Evolutionary conservation across 2,888 invertebrate genomes (phyloP).

Genomic region (Carabus problematicus): DNA sequence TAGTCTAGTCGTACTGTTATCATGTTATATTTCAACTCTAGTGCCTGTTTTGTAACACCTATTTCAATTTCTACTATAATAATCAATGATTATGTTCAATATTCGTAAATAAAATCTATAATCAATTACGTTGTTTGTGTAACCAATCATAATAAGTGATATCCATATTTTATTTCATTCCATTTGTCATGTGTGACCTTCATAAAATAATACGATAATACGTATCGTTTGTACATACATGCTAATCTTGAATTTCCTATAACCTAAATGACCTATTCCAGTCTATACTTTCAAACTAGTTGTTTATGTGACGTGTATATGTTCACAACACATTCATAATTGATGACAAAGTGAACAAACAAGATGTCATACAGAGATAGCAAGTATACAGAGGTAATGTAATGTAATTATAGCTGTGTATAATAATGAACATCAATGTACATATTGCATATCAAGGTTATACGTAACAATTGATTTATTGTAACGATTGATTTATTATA

Average conservation of each 20-base stretch:
- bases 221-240: neutral
- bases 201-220: neutral
- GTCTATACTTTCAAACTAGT: neutral
- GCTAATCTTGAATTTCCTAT: too few relatives aligned
- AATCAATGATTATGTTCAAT: slow-evolving; percentile 5
- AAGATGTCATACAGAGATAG: slow-evolving; percentile 29
- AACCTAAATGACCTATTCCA: too few relatives aligned
- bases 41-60: neutral
- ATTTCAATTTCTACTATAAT: too few relatives aligned
- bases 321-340: too few relatives aligned
- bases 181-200: neutral
- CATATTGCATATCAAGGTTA: slow-evolving; percentile 26
- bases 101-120: neutral
- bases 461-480: slow-evolving; percentile 24
- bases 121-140: neutral
- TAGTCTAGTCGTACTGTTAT: neutral
- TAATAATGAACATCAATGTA: too few relatives aligned
- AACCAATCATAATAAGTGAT: too few relatives aligned
- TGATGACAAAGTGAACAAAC: neutral
- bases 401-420: neutral
- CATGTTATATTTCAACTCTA: neutral
- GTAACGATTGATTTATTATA: slow-evolving; percentile 53
- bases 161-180: neutral
- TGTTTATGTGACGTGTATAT: neutral
- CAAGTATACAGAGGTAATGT: slow-evolving; percentile 24